Base-by-base conservation (phyloP, 64 coral and sea anemone species). In the Montipora foliosa region DNA sequence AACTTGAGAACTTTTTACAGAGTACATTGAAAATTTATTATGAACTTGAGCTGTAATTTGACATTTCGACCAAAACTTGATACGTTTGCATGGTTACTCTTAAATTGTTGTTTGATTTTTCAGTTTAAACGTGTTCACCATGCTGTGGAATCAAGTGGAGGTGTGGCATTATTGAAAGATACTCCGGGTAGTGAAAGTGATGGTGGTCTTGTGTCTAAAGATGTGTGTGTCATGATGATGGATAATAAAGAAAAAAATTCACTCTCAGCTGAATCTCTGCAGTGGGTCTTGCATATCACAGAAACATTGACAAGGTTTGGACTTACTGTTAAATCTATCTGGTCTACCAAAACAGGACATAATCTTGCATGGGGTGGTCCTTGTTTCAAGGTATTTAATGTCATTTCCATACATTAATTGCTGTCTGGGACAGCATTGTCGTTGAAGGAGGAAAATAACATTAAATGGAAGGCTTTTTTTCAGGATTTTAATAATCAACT, bases 201-300 rank as follows among this genome's bases (percentile, higher is more conserved):
- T 64, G 53, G 77, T 49, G 50, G 80, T 52, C 74, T 99, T 19
- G 84, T 91, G 47, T 86, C 88, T 66, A 44, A 74, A 52, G 68
- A 86, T 17, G 90, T 76, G 4, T 93, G 90, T 78, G 89, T 99
- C 6, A 99, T 99, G 95, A 96, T 96, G 89, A 64, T 99, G 47
- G 98, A 99, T 62, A 67, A 53, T 5, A 99, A 99, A 75, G 95
- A 97, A 79, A 87, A 89, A n/a, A 89, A 80, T 49, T 17, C 59
- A 69, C 75, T 84, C 44, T 61, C 95, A 6, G 8, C 80, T 47
- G 92, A 91, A 9, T 89, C 71, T 74, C 93, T 94, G 67, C 83
- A 99, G 24, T 99, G 89, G 89, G 77, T 99, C 66, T 89, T 74
- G 52, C 84, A 96, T 73, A 79, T 96, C 22, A 80, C 88, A 70